Conservation (phyloP, 2,113 vertebrate genomes). For the Henicopernis longicauda region DNA sequence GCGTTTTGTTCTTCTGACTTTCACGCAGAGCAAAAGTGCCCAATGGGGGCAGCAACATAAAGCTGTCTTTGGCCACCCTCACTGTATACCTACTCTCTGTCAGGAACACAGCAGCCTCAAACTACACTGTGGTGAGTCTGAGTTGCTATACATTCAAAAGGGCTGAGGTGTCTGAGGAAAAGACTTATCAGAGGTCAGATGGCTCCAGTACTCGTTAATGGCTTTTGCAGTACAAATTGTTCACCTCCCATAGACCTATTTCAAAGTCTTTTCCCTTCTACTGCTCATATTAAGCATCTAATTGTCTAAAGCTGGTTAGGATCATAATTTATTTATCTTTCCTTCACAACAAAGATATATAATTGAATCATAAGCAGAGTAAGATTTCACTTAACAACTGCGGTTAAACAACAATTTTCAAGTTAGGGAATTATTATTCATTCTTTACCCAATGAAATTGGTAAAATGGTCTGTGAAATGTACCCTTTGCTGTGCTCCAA, state of each 20-base stretch:
- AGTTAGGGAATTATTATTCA: neutral
- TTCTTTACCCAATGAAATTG: neutral
- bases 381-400: conserved; percentile 12
- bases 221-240: neutral
- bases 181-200: neutral
- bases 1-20: neutral
- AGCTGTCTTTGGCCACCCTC: neutral
- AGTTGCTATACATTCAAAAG: neutral
- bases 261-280: neutral
- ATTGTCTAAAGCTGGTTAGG: neutral
- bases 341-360: neutral
- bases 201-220: neutral
- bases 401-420: neutral
- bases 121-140: neutral
- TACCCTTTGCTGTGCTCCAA: neutral
- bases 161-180: neutral
- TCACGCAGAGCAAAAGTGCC: neutral
- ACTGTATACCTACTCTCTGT: neutral
- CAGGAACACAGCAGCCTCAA: neutral
- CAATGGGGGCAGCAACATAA: neutral
- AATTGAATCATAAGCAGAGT: neutral
- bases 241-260: neutral
- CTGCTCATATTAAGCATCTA: neutral
- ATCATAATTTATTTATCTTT: neutral
- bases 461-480: conserved; percentile 2